Evolutionary conservation across 1,140 invertebrate genomes (phyloP), one percentile per base, ranked within the genome.

Genomic region (Pissodes strobi): DNA sequence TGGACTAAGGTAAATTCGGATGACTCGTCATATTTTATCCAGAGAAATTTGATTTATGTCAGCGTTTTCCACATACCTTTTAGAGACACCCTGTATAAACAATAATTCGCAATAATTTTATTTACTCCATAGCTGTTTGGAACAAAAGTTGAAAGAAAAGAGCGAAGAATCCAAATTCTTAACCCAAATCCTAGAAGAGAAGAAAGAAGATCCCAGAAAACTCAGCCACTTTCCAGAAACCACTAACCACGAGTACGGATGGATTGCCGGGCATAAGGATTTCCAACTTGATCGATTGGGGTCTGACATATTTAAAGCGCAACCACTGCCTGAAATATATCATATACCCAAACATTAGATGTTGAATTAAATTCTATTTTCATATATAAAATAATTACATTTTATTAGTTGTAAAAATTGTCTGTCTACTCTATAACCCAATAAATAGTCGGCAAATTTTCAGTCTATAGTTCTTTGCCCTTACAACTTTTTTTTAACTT

Each of bases 221-320:
- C 17, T 69, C 1, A 41, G 17, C 19, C 30, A 57, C 21, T 52
- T 73, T 56, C 71, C 71, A 2, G 38, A 64, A 21, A 57, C 69
- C 3, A 55, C 48, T 8, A 73, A 73, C 37, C 69, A 71, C 51
- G 53, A 64, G 39, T 73, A 73, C 27, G 71, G 71, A 2, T 73
- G 69, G 69, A 10, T 73, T 3, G 51, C 59, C n/a, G 34, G 21
- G n/a, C 58, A 68, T 23, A 34, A 58, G 10, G 68, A 69, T 43
- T 71, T 71, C 21, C 27, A 62, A 18, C 41, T 73, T 37, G 66
- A 73, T 12, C 69, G 45, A 17, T 71, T 67, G 23, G 69, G 69
- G 2, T 51, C 63, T 1, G 71, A 71, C 25, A 45, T 71, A 3
- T 69, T 67, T 38, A 22, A 52, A 19, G 17, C 67, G 6, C 10